phyloP scores from a whole-genome alignment of 1,140 invertebrate species.

The Liolophura sinensis region DNA sequence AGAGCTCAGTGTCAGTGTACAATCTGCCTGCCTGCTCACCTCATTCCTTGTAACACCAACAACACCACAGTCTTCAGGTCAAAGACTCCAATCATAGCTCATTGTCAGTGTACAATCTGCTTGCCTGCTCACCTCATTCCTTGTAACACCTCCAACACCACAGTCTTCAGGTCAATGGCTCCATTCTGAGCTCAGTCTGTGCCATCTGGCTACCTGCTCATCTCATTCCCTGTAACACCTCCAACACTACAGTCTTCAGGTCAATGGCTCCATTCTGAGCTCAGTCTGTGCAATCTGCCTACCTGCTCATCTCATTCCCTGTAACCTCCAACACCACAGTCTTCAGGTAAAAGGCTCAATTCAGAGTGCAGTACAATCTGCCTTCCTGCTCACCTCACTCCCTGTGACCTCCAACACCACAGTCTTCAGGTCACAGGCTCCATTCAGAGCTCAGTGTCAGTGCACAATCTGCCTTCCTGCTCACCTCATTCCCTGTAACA shows the following conservation, averaged over 20 bases:
- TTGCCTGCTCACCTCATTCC: constrained; percentile 79
- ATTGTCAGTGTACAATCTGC: constrained; percentile 3
- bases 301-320: constrained; percentile 80
- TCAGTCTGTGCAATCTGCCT: too few relatives aligned
- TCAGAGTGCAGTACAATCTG: constrained; percentile 72
- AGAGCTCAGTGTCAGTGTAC: constrained; percentile 63
- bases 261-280: constrained; percentile 72
- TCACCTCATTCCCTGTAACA: constrained; percentile 80
- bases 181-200: constrained; percentile 74
- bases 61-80: constrained; percentile 76
- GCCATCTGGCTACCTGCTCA: too few relatives aligned
- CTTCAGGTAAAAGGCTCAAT: constrained; percentile 76
- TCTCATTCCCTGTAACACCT: constrained; percentile 82
- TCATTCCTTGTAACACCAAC: constrained; percentile 82
- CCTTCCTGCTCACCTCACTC: constrained; percentile 77
- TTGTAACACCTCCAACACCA: constrained; percentile 78
- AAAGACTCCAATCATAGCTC: constrained; percentile 50
- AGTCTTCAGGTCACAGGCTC: constrained; percentile 75
- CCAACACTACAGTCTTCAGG: constrained; percentile 77
- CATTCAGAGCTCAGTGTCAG: too few relatives aligned
- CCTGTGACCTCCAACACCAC: constrained; percentile 81
- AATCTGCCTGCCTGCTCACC: constrained; percentile 68
- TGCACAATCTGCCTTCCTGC: constrained; percentile 62
- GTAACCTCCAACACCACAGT: constrained; percentile 78
- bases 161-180: constrained; percentile 75